A percentile compares a stretch with the other conserved stretches of the same genome.
Conservation (phyloP, 2,797 vertebrate species). For the Xenopus petersii region DNA sequence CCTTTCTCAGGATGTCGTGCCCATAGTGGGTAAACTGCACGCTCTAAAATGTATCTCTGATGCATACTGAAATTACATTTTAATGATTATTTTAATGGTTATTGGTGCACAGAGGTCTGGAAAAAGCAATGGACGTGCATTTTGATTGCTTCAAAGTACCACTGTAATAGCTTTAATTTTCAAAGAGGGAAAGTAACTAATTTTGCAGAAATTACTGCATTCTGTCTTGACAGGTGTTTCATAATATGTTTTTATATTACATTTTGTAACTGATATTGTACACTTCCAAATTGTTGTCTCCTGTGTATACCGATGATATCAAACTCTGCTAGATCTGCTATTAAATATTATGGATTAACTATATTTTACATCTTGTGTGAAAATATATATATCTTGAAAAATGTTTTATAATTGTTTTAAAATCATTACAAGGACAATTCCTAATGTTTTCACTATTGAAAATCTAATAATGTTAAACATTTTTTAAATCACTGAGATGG, state of each 20-base stretch:
- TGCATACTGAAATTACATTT: constrained; percentile 62
- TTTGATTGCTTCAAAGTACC: constrained; percentile 54
- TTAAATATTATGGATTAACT: too few relatives aligned
- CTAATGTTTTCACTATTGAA: too few relatives aligned
- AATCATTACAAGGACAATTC: too few relatives aligned
- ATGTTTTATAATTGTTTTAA: too few relatives aligned
- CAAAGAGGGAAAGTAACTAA: constrained; percentile 47
- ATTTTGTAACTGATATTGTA: constrained; percentile 7
- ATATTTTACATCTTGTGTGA: too few relatives aligned
- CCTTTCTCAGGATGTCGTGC: constrained; percentile 35
- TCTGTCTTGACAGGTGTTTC: constrained; percentile 11
- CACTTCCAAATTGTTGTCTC: neutral
- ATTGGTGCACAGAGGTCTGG: constrained; percentile 55
- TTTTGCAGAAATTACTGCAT: constrained; percentile 44
- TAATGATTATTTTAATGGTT: constrained; percentile 61
- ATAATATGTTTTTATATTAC: constrained; percentile 6
- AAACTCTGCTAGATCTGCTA: too few relatives aligned
- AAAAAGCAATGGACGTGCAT: constrained; percentile 56
- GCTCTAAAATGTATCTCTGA: constrained; percentile 58
- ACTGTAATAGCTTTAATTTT: constrained; percentile 55
- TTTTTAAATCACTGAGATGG: too few relatives aligned
- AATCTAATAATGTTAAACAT: too few relatives aligned
- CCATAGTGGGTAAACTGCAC: constrained; percentile 44
- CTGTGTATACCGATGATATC: too few relatives aligned
- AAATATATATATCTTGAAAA: too few relatives aligned